A percentile compares a stretch with the other conserved stretches of the same genome.
phyloP scores from a whole-genome alignment of 2,113 vertebrate species.

The Girardinichthys multiradiatus region DNA sequence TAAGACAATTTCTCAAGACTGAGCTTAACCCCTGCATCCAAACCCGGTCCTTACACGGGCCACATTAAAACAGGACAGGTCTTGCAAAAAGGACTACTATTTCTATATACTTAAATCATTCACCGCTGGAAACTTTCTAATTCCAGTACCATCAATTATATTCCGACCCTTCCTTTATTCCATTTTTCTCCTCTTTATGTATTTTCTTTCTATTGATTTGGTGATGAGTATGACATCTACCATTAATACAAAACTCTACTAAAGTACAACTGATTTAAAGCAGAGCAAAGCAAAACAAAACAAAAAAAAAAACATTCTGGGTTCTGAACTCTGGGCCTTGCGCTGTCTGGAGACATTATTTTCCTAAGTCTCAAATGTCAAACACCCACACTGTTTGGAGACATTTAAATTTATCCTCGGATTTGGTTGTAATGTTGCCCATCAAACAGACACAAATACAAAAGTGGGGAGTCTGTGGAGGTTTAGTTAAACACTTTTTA shows the following conservation, averaged over 20 bases:
- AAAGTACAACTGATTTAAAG: constrained; percentile 6
- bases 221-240: constrained; percentile 1
- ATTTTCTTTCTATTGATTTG: constrained; percentile 30
- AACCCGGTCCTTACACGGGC: no score
- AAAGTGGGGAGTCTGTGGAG: constrained; percentile 63
- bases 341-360: constrained; percentile 38
- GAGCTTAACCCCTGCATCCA: no score
- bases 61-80: no score
- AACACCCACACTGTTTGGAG: constrained; percentile 31
- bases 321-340: constrained; percentile 39
- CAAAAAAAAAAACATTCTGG: constrained; percentile 18
- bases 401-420: constrained; percentile 45
- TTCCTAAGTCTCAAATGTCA: constrained; percentile 31
- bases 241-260: constrained; percentile 20
- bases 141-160: background rate
- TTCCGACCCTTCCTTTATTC: background rate
- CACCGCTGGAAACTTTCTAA: constrained; percentile 27
- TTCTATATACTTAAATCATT: constrained; percentile 24
- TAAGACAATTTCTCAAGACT: no score
- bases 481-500: constrained; percentile 72
- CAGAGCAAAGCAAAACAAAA: no score
- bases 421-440: constrained; percentile 60
- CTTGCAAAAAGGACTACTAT: background rate
- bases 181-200: constrained; percentile 22
- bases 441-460: constrained; percentile 63